Evolutionary conservation across 2,113 vertebrate genomes (phyloP), one percentile per base, ranked within the genome.

Genomic region (Morone saxatilis): DNA sequence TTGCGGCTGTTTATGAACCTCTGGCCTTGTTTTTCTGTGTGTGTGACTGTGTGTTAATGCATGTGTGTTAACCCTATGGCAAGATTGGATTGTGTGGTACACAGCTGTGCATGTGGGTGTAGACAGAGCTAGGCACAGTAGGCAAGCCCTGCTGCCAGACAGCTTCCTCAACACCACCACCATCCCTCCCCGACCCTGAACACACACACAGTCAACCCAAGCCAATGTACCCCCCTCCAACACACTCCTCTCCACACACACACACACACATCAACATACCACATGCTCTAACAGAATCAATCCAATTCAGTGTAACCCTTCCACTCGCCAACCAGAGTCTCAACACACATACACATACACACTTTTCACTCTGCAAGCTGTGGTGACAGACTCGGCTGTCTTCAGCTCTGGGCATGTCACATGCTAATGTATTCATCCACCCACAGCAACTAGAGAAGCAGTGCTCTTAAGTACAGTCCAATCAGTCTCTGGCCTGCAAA

Each of bases 41-140:
- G 38, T 73, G 40, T 61, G 50, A 71, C 61, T 63, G 0, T 61
- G 41, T 51, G 57, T 72, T 17, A 19, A 20, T 54, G n/a, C 41
- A 22, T 80, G 69, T 86, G 84, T 84, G 79, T 88, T 68, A 74
- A 90, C 92, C 91, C 90, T 78, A 85, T 88, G 84, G 90, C 85
- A 78, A 85, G 54, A 86, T 59, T 86, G 81, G 60, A 88, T 71
- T 91, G 89, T 80, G 89, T 87, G 89, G 90, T 92, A 75, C 89
- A 90, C 86, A 95, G 91, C 90, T 93, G 95, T 91, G 83, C 25
- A 86, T 87, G 91, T 93, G 90, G 88, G 91, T 92, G 91, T 78
- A 83, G 73, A 89, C 31, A 53, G 75, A 89, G 69, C 76, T 71
- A 81, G 83, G 86, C 79, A 88, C 40, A 88, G 79, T 88, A 90